Base-by-base conservation (phyloP, 2,113 vertebrate genomes). In the Halichoerus grypus region DNA sequence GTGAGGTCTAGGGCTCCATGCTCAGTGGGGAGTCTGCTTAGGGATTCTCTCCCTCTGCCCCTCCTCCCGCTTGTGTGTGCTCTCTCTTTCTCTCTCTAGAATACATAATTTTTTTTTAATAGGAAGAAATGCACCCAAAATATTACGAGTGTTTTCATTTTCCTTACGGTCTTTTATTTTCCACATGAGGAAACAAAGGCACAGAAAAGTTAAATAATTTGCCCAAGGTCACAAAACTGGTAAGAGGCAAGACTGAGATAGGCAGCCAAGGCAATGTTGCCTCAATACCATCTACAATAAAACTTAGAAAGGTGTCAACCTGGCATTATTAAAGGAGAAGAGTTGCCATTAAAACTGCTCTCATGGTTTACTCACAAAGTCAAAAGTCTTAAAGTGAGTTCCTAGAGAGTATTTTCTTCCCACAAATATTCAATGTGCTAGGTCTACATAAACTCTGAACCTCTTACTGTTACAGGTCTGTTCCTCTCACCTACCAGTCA, bases 171-270 rank as follows among this genome's bases (percentile, higher is more conserved):
- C 11, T 59, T 51, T 83, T 74, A 93, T 86, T 85, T 81, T 85
- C 79, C 21, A 81, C 7, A 49, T 46, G 36, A 92, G 28, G 69
- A 77, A 67, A 51, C 7, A 10, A 67, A 95, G 55, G n/a, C 18
- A 49, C 33, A 72, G 63, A 85, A 28, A 93, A n/a, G n/a, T 67
- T 69, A 74, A 95, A 14, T 71, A 67, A 61, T 74, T 80, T 96
- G 49, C 55, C n/a, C 24, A 80, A 22, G 22, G 57, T 71, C 74
- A 81, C 24, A 86, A n/a, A 82, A 13, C 71, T 59, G n/a, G n/a
- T 24, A 80, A 91, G 57, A 59, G 57, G 77, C 28, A 83, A 57
- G 67, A 33, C 71, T 42, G 36, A 87, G 33, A 57, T 16, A 19
- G 22, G 77, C 59, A 83, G 19, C 22, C 65, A 57, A 28, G 72